Base-by-base conservation (phyloP, 2,888 invertebrate species). In the Sphaerophoria rueppellii region DNA sequence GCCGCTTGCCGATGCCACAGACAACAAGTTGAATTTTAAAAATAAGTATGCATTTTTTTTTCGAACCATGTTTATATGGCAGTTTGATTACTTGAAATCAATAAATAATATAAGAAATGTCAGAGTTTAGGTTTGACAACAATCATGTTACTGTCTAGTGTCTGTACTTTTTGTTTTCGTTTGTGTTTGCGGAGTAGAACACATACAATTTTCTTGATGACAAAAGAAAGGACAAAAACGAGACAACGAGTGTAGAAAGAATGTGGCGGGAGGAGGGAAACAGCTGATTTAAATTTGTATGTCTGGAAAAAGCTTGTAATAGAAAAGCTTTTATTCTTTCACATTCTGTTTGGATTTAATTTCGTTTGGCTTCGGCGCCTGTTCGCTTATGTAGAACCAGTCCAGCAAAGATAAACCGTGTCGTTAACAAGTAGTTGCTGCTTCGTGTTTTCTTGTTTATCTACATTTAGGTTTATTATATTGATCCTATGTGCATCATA, bases 401-500 rank as follows among this genome's bases (percentile, higher is more conserved):
- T 72, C 52, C 54, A 71, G 16, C 60, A 58, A 43, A 82, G 54
- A 72, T 16, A 58, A 40, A 46, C 43, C n/a, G 4, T 16, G n/a
- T 61, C 16, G n/a, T 61, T 69, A 77, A 77, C 76, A 82, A 82
- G 82, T 77, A 71, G 75, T 67, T 76, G 16, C 12, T 67, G 37
- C 52, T 67, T 24, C 37, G 3, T 24, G 5, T 24, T 37, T 4
- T 6, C 6, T 12, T 52, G 43, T 9, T 7, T 24, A 50, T 67
- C 52, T 63, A 35, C 34, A 63, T 48, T 34, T 46, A 0, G 32
- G 32, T 34, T 46, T 7, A 14, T 46, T 4, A 63, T 34, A 48
- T 34, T 11, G 35, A 57, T 57, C 6, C n/a, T 40, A 60, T 24
- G 24, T 24, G 11, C 40, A 60, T 37, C 7, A 37, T 37, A n/a